Evolutionary conservation across 2,888 invertebrate species (phyloP).

Genomic region (Oligia fasciuncula): DNA sequence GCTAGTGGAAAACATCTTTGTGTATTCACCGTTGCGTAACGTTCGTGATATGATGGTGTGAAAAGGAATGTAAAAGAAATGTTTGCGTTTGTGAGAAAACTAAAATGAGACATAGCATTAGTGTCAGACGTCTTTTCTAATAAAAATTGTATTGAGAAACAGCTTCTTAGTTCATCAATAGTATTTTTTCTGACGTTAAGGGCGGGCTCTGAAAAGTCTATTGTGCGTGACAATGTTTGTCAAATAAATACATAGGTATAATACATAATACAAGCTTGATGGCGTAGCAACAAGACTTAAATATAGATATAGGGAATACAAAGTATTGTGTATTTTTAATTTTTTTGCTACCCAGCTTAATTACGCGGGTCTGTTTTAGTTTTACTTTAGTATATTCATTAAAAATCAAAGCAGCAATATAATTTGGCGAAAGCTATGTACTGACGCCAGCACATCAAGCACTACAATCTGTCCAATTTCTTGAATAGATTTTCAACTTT

Average conservation of each 20-base stretch:
- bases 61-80: conserved; percentile 32
- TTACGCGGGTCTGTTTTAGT: background rate
- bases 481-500: no score
- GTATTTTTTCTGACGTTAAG: background rate
- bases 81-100: conserved; percentile 15
- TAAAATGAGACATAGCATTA: conserved; percentile 35
- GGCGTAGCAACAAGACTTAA: background rate
- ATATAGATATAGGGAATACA: background rate
- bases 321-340: background rate
- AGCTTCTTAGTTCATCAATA: conserved; percentile 2
- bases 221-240: background rate
- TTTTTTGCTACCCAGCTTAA: background rate
- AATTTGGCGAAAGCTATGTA: no score
- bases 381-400: background rate
- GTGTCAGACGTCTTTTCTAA: background rate
- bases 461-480: no score
- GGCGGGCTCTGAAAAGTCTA: background rate
- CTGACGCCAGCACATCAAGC: no score
- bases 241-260: background rate
- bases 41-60: conserved; percentile 42
- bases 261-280: background rate
- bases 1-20: conserved; percentile 61
- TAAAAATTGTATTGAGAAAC: background rate
- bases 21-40: conserved; percentile 58
- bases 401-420: background rate